A percentile compares a stretch with the other conserved stretches of the same genome.
Evolutionary conservation across 2,113 vertebrate genomes (phyloP).

Genomic region (Callithrix jacchus): DNA sequence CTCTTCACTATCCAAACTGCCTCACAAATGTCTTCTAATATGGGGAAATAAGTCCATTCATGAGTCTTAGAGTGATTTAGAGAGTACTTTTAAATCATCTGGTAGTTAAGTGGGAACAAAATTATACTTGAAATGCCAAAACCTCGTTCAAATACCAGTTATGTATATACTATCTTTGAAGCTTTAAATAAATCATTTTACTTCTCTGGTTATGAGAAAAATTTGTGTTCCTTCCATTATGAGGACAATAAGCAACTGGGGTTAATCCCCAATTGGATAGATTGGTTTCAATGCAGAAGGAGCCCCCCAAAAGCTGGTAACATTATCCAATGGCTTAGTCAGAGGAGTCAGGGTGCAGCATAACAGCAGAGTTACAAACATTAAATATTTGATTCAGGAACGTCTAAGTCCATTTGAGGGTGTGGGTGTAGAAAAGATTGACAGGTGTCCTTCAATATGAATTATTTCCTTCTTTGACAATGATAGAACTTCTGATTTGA

Average conservation of each 20-base stretch:
- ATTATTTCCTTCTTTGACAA: not conserved
- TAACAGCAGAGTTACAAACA: not conserved
- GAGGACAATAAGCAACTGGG: not conserved
- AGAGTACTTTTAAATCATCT: not conserved
- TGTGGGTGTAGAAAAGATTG: not conserved
- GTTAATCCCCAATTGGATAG: not conserved
- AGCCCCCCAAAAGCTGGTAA: not conserved
- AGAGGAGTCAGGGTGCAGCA: not conserved
- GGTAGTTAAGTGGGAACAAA: not conserved
- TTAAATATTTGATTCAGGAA: not conserved
- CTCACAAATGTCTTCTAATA: not conserved
- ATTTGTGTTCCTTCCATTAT: not conserved
- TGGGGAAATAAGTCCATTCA: not conserved
- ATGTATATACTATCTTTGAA: not conserved
- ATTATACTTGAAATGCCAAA: not conserved
- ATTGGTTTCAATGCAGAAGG: not conserved
- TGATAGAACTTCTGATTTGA: not conserved
- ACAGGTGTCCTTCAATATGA: not conserved
- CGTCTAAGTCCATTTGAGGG: not conserved
- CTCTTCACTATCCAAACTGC: constrained; percentile 46
- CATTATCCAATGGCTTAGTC: not conserved
- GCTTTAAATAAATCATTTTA: not conserved
- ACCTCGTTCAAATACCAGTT: not conserved
- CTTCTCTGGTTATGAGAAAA: not conserved
- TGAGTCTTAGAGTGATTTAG: not conserved